phyloP scores from a whole-genome alignment of 2,888 invertebrate species.

The Morpho helenor region DNA sequence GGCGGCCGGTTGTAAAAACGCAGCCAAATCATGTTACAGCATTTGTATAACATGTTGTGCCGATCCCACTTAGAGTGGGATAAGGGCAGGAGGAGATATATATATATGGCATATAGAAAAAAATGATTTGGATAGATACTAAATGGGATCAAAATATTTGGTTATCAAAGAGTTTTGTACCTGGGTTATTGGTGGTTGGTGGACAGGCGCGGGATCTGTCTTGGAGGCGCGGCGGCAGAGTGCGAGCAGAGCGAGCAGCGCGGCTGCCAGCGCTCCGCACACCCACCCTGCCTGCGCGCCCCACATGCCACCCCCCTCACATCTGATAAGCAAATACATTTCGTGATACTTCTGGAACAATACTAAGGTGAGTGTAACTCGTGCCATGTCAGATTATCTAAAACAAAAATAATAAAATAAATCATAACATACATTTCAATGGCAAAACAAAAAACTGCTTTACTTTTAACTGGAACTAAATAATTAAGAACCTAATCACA shows the following conservation, averaged over 20 bases:
- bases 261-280: slow-evolving; percentile 67
- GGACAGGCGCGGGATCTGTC: slow-evolving; percentile 29
- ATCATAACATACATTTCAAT: neutral
- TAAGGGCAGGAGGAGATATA: no score
- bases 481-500: no score
- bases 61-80: no score
- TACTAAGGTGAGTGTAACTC: neutral
- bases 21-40: no score
- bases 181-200: slow-evolving; percentile 30
- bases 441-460: neutral
- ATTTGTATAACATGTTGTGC: no score
- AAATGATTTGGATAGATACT: no score
- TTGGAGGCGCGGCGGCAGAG: slow-evolving; percentile 51
- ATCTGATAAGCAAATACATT: slow-evolving; percentile 41
- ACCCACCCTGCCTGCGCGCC: slow-evolving; percentile 62
- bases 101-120: no score
- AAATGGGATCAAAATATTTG: no score
- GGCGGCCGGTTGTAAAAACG: no score
- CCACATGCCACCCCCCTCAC: slow-evolving; percentile 65
- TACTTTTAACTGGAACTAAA: no score
- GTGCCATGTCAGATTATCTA: neutral
- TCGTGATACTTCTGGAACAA: neutral
- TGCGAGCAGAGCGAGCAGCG: slow-evolving; percentile 55
- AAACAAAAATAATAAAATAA: neutral
- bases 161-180: slow-evolving; percentile 10